Percentiles rank a stretch among this genome's conserved stretches.
Conservation (phyloP, 2,888 invertebrate species). For the Linyphia triangularis region DNA sequence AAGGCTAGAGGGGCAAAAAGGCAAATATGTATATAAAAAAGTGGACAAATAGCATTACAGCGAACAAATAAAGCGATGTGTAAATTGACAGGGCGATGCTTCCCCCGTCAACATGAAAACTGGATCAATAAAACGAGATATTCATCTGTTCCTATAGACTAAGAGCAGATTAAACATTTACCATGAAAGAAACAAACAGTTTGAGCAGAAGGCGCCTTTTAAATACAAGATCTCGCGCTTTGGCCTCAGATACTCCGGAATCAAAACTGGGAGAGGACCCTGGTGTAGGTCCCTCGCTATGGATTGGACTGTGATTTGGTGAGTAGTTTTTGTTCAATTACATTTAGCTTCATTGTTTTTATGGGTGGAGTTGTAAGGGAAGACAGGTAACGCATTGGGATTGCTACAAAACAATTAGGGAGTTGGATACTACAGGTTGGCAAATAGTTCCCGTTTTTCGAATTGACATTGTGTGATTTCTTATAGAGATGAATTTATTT, state of each 20-base stretch:
- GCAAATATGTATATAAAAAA: constrained; percentile 57
- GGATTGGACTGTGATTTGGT: not conserved
- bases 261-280: constrained; percentile 53
- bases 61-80: constrained; percentile 73
- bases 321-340: not conserved
- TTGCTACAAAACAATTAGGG: too few relatives aligned
- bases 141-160: constrained; percentile 75
- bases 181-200: constrained; percentile 74
- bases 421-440: too few relatives aligned
- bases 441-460: too few relatives aligned
- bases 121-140: constrained; percentile 75
- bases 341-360: too few relatives aligned
- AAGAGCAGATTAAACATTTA: constrained; percentile 73
- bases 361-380: too few relatives aligned
- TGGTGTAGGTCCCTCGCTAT: not conserved
- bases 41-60: constrained; percentile 71
- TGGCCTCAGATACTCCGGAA: constrained; percentile 56
- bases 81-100: constrained; percentile 65
- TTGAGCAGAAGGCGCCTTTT: constrained; percentile 73
- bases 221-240: constrained; percentile 63
- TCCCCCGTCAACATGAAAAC: constrained; percentile 72
- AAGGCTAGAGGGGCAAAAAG: constrained; percentile 22
- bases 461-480: too few relatives aligned
- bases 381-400: too few relatives aligned
- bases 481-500: too few relatives aligned